Evolutionary conservation across 35 echinoderm and acorn worm species (phyloP), one percentile per base, ranked within the genome.

Genomic region (Chiridota heheva): DNA sequence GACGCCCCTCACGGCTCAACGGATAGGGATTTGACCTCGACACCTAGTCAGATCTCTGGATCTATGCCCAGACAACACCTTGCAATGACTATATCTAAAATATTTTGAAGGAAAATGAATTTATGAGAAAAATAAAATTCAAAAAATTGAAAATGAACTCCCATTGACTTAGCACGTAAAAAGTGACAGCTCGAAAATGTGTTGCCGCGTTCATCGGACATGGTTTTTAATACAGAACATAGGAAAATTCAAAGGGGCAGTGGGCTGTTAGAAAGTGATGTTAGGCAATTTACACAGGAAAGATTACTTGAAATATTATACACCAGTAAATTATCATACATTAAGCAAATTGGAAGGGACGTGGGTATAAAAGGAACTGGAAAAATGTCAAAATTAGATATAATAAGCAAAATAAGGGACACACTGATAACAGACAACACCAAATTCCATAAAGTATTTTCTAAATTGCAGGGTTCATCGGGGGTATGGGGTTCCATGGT

Each of bases 361-460:
- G 37, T 70, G 3, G 38, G 67, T 2, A 70, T 70, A 42, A 38
- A 22, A 16, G 37, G 67, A 13, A 16, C 38, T 17, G 16, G 2
- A 16, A 67, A 40, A 67, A 67, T 67, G 63, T 31, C 63, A 27
- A 67, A 67, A 36, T 36, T 73, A n/a, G 44, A 45, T 32, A 43
- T 73, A 0, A 33, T 32, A 42, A 73, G 22, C 48, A 73, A 24
- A 73, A 24, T 76, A 29, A 1, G 72, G 13, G 72, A 76, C 32
- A 55, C 18, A 0, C 22, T 76, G 4, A 24, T 55, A 22, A 57
- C 32, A 49, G 10, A 76, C 22, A 45, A 45, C 22, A 13, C 70
- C 10, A 73, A 73, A 34, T 73, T 73, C n/a, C 29, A 76, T 27
- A 76, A 76, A 42, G 35, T 70, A 15, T 70, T 70, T 56, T 55